Conservation (phyloP, 2,797 vertebrate species). For the Philypnodon macrostomus region DNA sequence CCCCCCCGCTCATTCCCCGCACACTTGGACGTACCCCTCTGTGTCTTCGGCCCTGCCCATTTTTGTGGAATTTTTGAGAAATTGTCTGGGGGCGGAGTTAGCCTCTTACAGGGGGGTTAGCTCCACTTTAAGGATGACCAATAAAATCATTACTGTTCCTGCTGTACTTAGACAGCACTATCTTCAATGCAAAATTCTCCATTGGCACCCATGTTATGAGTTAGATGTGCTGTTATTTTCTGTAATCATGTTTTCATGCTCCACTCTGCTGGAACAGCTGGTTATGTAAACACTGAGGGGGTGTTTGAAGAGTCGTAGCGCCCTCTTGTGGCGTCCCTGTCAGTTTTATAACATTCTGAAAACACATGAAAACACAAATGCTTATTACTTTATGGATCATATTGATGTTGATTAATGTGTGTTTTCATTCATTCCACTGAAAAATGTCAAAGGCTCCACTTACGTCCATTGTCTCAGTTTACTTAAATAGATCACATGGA, state of each 20-base stretch:
- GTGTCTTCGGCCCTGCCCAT: too few species aligned
- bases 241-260: constrained; percentile 33
- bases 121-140: background rate
- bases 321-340: constrained; percentile 37
- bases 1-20: too few species aligned
- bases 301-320: constrained; percentile 23
- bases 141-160: background rate
- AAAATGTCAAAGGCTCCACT: too few species aligned
- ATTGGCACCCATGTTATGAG: constrained; percentile 2
- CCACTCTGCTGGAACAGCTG: constrained; percentile 14
- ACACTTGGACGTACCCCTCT: too few species aligned
- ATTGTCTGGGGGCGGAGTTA: too few species aligned
- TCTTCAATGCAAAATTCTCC: constrained; percentile 6
- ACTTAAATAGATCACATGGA: too few species aligned
- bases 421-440: too few species aligned
- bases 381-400: background rate
- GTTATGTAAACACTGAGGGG: constrained; percentile 36
- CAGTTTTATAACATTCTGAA: background rate
- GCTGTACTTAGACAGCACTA: background rate
- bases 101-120: too few species aligned
- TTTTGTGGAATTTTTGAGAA: too few species aligned
- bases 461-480: too few species aligned
- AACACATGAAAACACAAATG: background rate
- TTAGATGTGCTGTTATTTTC: constrained; percentile 33
- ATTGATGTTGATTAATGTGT: too few species aligned